Base-by-base conservation (phyloP, 2,797 vertebrate genomes). In the Geotrypetes seraphini region DNA sequence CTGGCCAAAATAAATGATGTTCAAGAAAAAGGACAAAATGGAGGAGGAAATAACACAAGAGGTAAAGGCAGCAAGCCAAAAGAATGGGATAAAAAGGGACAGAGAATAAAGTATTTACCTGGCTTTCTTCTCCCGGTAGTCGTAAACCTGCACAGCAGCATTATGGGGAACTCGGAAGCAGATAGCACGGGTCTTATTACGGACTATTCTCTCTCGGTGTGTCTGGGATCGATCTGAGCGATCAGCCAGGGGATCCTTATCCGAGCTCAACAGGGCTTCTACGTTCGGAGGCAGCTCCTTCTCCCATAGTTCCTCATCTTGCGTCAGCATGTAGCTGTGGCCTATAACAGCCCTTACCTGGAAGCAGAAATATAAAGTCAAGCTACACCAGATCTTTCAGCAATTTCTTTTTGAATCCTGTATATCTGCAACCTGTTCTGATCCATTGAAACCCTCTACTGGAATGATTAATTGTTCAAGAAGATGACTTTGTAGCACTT, bases 101-200 rank as follows among this genome's bases (percentile, higher is more conserved):
- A 7, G n/a, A 16, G 21, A 27, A 25, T 14, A 19, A 15, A 18
- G 18, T 10, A 2, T 45, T 50, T 50, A 93, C 90, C 91, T 84
- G 23, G 91, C 85, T 28, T 23, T 71, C 60, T 90, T 91, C 63
- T 87, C 88, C 6, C 86, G 59, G 81, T 92, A 96, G 78, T 93
- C 91, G 0, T 96, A 96, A n/a, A 94, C 87, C 63, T 96, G 91
- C n/a, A 89, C 67, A 0, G 90, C 83, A 0, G 90, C 90, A 0
- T 93, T 94, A 73, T 94, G 90, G 0, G 90, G 91, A 3, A 93
- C 87, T 0, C 86, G 71, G 68, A 79, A 93, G 24, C 84, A 84
- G 5, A 94, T 84, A 10, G 85, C 84, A 0, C 22, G 60, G 22
- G 87, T 94, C 56, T 52, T 60, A 31, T 75, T 53, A 3, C 68